Evolutionary conservation across 2,113 vertebrate species (phyloP).

Genomic region (Barnardius zonarius): DNA sequence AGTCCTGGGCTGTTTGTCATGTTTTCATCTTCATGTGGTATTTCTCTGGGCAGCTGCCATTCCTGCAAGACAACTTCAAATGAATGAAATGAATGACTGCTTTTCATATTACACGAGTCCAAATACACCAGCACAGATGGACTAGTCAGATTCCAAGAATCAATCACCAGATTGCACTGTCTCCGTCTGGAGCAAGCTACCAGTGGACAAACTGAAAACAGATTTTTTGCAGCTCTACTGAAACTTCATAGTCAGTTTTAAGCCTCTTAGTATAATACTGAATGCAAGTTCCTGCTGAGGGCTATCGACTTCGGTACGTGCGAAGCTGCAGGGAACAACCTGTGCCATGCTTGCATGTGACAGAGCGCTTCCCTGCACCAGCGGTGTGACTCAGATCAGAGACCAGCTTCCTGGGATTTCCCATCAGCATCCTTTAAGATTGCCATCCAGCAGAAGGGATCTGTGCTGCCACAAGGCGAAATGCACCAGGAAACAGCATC

Average conservation of each 20-base stretch:
- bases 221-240: not conserved
- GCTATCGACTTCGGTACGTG: not conserved
- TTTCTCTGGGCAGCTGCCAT: not conserved
- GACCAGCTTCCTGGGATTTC: not conserved
- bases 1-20: not conserved
- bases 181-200: not conserved
- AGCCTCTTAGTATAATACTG: constrained; percentile 20
- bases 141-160: not conserved
- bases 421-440: not conserved
- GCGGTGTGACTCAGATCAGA: constrained; percentile 10
- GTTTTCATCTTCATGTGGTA: not conserved
- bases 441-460: constrained; percentile 14
- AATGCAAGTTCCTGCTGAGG: constrained; percentile 32
- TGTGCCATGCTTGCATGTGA: not conserved
- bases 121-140: not conserved
- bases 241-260: constrained; percentile 30
- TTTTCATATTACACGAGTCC: not conserved
- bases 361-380: not conserved
- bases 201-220: not conserved
- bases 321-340: constrained; percentile 18
- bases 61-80: not conserved
- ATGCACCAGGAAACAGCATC: not conserved
- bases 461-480: not conserved
- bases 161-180: not conserved
- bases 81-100: not conserved